Base-by-base conservation (phyloP, 2,113 vertebrate genomes). In the Corvus hawaiiensis region DNA sequence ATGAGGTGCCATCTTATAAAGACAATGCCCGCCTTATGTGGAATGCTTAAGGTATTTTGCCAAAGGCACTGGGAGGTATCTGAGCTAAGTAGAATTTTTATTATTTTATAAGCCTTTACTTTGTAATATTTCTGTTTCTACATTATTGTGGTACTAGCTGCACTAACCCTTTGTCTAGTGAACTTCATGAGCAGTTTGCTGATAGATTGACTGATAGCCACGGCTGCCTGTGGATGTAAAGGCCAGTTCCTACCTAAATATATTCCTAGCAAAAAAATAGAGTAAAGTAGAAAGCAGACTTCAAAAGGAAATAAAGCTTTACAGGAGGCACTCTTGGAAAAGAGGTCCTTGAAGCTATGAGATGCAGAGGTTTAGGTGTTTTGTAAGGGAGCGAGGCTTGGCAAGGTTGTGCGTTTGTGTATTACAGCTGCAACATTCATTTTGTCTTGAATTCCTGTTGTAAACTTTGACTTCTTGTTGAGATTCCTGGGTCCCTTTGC, bases 61-160 rank as follows among this genome's bases (percentile, higher is more conserved):
- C 98, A 97, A 97, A 98, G 98, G 98, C 98, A 98, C 97, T 95
- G 97, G 97, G 97, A 97, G 98, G 98, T 98, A 98, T 98, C 98
- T 98, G 98, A 97, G 97, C 98, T 98, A 98, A 97, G 98, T 98
- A 99, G 98, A 98, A 98, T 97, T 98, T 99, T 99, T 99, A 99
- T 99, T 99, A 98, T 99, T 99, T 99, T 98, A 98, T 98, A 99
- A 98, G 98, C 98, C 98, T 98, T 98, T 98, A 98, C 98, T 99
- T 98, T 98, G 98, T 99, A 98, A 98, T 98, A 98, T 98, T 98
- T 98, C 98, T 98, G 97, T 98, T 98, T 98, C 98, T 97, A 98
- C 98, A 97, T 98, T 98, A 98, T 98, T 98, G 98, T 98, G 97
- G 97, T 93, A 97, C 97, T 98, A 94, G 95, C 97, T 97, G 97